A percentile compares a stretch with the other conserved stretches of the same genome.
These are phyloP conservation scores for Apis laboriosa DNA, from an alignment of 1,140 invertebrate genomes.

Conservation along the genomic window DNA sequence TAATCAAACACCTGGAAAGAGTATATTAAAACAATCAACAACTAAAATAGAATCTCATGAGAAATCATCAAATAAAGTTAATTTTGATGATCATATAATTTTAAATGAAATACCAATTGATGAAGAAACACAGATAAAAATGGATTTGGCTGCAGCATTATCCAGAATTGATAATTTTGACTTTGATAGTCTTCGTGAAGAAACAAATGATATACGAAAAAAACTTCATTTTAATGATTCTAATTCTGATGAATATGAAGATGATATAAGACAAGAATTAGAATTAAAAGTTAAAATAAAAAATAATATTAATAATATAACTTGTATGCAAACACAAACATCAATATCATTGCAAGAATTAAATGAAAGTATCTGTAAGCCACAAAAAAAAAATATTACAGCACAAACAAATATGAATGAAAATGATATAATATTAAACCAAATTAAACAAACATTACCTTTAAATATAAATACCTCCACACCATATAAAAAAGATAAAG, in stretches of 20 bases:
- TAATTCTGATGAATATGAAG: constrained; percentile 23
- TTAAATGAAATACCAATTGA: constrained; percentile 57
- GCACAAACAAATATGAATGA: neutral
- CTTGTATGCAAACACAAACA: neutral
- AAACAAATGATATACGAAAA: constrained; percentile 50
- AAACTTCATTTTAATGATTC: constrained; percentile 67
- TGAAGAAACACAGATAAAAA: constrained; percentile 49
- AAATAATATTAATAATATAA: neutral
- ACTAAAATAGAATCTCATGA: constrained; percentile 37
- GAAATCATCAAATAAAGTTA: constrained; percentile 58
- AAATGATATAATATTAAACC: neutral
- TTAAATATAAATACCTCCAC: neutral
- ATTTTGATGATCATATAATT: constrained; percentile 61
- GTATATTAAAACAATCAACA: constrained; percentile 73
- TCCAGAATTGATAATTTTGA: constrained; percentile 62
- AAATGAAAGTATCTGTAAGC: neutral
- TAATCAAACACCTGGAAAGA: constrained; percentile 71
- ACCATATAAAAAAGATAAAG: neutral
- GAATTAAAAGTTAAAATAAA: neutral
- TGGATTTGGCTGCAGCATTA: constrained; percentile 54
- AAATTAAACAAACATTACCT: neutral
- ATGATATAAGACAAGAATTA: neutral
- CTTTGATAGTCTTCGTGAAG: constrained; percentile 30
- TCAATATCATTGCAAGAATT: neutral
- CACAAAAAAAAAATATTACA: neutral